Conservation (phyloP, 37 sponge, comb jelly and placozoan species). For the Chondrilla cf. caribensis region DNA sequence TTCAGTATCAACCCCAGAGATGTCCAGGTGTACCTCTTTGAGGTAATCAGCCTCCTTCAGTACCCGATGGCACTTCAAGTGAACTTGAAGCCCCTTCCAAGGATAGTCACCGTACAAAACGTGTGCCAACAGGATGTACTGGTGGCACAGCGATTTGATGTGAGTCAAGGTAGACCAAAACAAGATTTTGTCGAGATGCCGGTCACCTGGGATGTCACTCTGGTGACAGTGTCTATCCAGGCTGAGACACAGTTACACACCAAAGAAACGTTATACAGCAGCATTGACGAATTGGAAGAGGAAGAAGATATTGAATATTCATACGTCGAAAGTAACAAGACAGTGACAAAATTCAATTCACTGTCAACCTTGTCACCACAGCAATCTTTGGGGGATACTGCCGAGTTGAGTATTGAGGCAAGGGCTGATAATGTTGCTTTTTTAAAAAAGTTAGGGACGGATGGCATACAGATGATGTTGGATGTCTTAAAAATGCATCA, state of each 20-base stretch:
- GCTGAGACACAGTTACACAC: background rate
- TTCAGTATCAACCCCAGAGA: background rate
- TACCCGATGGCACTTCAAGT: background rate
- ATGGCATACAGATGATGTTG: constrained; percentile 29
- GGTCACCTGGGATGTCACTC: background rate
- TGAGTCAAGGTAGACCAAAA: background rate
- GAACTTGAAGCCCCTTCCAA: background rate
- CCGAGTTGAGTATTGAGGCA: background rate
- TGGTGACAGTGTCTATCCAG: background rate
- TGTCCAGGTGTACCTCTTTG: background rate
- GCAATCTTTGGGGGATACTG: background rate
- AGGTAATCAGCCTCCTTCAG: constrained; percentile 6
- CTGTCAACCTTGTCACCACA: too few species aligned
- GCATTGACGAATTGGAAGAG: background rate
- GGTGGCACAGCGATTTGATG: background rate
- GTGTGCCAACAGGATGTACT: background rate
- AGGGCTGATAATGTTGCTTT: background rate
- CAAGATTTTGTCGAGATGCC: background rate
- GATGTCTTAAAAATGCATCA: constrained; percentile 33
- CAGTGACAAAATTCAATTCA: background rate
- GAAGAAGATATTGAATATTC: background rate
- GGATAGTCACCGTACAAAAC: background rate
- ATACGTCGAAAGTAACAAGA: background rate
- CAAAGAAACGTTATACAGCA: background rate
- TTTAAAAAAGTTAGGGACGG: background rate